Conservation (phyloP, 2,797 vertebrate species). For the Falco berigora region DNA sequence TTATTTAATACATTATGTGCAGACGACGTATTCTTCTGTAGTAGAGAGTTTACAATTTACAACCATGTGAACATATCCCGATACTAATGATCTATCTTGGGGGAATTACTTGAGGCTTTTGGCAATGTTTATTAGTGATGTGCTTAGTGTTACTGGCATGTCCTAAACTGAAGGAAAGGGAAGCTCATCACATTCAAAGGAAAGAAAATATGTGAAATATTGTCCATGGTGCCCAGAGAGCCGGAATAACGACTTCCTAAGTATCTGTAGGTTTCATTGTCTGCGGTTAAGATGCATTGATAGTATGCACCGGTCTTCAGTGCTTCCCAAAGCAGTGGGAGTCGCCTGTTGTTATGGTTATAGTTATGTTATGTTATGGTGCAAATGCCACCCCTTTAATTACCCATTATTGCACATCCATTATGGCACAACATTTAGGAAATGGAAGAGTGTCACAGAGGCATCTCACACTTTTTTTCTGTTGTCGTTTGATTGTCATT, state of each 20-base stretch:
- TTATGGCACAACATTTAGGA: not conserved
- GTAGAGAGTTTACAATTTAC: not conserved
- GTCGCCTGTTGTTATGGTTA: not conserved
- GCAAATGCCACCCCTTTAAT: not conserved
- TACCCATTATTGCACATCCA: not conserved
- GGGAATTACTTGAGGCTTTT: not conserved
- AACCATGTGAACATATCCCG: not conserved
- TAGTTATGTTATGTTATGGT: no score
- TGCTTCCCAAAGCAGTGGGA: not conserved
- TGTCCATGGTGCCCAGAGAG: not conserved
- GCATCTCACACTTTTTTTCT: not conserved
- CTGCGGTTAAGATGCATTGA: not conserved
- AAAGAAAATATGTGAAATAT: not conserved
- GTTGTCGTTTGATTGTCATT: not conserved
- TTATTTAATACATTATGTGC: not conserved
- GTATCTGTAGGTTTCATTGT: not conserved
- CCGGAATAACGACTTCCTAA: not conserved
- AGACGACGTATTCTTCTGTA: not conserved
- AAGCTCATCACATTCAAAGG: not conserved
- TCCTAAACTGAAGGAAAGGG: not conserved
- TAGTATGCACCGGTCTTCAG: not conserved
- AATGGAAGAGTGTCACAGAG: not conserved
- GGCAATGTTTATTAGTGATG: not conserved
- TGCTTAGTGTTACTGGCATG: rapidly evolving
- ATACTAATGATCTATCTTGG: not conserved